These are phyloP conservation scores for Halichoeres trimaculatus DNA, from an alignment of 2,113 vertebrate genomes.

Conservation along the genomic window DNA sequence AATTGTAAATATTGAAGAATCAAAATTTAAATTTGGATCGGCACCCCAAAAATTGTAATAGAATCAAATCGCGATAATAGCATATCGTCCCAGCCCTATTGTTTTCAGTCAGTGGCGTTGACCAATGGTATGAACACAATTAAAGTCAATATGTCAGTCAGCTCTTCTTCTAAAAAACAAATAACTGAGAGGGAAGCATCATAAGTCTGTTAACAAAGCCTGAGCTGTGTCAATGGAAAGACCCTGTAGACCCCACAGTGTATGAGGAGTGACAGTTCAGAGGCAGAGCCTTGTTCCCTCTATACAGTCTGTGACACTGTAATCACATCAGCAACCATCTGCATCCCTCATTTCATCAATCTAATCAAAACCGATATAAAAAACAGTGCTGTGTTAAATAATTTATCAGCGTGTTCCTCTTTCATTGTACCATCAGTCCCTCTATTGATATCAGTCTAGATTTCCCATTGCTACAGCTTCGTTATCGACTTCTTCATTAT, in stretches of 20 bases:
- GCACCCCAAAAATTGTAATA: too few relatives aligned
- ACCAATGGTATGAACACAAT: constrained; percentile 45
- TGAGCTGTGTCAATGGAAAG: constrained; percentile 21
- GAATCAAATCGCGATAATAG: too few relatives aligned
- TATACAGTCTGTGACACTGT: neutral
- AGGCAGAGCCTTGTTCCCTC: neutral
- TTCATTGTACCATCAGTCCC: constrained; percentile 11
- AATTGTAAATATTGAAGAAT: too few relatives aligned
- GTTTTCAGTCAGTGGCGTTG: constrained; percentile 35
- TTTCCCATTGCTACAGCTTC: neutral
- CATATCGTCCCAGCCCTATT: too few relatives aligned
- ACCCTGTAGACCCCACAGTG: neutral
- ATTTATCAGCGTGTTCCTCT: constrained; percentile 5
- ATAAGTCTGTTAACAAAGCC: constrained; percentile 47
- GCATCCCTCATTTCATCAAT: constrained; percentile 21
- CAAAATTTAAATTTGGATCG: too few relatives aligned
- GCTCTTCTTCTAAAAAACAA: constrained; percentile 38
- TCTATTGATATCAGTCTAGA: constrained; percentile 19
- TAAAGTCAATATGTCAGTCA: constrained; percentile 55
- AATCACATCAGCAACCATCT: constrained; percentile 14
- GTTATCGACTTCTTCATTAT: constrained; percentile 39
- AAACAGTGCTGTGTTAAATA: constrained; percentile 15
- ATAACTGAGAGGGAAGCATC: constrained; percentile 49
- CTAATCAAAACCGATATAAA: constrained; percentile 27
- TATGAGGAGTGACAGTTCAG: constrained; percentile 40